phyloP scores from a whole-genome alignment of 1,140 invertebrate genomes.

The Drosophila azteca region DNA sequence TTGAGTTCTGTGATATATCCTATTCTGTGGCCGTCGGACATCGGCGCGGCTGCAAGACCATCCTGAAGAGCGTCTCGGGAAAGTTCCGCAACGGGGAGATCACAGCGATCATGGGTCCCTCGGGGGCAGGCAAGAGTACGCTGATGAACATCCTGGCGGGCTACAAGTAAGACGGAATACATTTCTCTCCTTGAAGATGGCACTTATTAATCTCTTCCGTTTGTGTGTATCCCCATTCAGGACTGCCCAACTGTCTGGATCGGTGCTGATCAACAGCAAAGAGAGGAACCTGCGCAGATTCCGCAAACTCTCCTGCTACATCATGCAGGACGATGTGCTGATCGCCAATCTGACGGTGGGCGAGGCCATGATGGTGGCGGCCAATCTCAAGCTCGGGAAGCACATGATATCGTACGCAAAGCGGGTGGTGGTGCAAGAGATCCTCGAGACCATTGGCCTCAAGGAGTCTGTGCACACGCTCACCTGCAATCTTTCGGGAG shows the following conservation, averaged over 20 bases:
- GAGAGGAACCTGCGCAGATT: slow-evolving; percentile 93
- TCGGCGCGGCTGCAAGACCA: slow-evolving; percentile 90
- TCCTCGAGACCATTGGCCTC: slow-evolving; percentile 90
- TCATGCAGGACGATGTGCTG: slow-evolving; percentile 97
- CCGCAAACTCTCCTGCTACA: slow-evolving; percentile 96
- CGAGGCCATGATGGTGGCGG: slow-evolving; percentile 94
- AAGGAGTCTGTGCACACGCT: slow-evolving; percentile 91
- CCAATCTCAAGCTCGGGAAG: slow-evolving; percentile 95
- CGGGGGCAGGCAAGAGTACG: slow-evolving; percentile 96
- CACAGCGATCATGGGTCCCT: slow-evolving; percentile 97
- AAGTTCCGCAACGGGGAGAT: slow-evolving; percentile 91
- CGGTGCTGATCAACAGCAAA: slow-evolving; percentile 93
- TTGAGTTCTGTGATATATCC: slow-evolving; percentile 92
- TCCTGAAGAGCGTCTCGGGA: slow-evolving; percentile 93
- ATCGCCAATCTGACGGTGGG: slow-evolving; percentile 93
- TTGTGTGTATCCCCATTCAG: no score
- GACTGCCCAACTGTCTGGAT: slow-evolving; percentile 90
- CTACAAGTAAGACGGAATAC: slow-evolving; percentile 89
- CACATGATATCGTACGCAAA: slow-evolving; percentile 90
- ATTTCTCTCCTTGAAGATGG: background rate
- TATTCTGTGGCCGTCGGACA: slow-evolving; percentile 93
- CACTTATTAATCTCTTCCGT: background rate
- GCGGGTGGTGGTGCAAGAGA: slow-evolving; percentile 92
- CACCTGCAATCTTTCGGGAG: slow-evolving; percentile 93
- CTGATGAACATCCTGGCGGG: slow-evolving; percentile 95